Conservation (phyloP, 2,797 vertebrate genomes). For the Coregonus ussuriensis region DNA sequence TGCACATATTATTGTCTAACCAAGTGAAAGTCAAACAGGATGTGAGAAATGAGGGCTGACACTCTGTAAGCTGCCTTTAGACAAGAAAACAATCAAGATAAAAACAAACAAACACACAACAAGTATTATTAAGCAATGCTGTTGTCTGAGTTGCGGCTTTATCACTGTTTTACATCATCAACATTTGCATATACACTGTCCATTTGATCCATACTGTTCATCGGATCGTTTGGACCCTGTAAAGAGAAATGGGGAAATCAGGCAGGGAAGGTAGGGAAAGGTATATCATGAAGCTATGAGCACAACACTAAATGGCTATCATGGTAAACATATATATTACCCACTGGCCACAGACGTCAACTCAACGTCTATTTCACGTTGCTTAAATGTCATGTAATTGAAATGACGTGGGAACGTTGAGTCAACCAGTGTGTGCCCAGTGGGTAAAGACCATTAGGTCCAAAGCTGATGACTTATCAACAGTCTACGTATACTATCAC, state of each 20-base stretch:
- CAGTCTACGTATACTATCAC: too few species aligned
- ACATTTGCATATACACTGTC: conserved; percentile 1
- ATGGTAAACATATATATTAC: too few species aligned
- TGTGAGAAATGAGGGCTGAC: not conserved
- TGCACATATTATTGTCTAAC: not conserved
- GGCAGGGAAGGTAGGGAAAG: not conserved
- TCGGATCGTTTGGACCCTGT: not conserved
- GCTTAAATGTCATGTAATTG: too few species aligned
- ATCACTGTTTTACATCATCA: not conserved
- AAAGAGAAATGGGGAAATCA: not conserved
- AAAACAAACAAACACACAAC: not conserved
- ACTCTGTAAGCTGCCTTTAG: not conserved
- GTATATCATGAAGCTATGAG: not conserved
- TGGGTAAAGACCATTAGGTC: too few species aligned
- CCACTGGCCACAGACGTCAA: too few species aligned
- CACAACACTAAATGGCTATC: not conserved
- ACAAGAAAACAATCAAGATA: not conserved
- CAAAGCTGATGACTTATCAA: too few species aligned
- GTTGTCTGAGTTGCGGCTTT: not conserved
- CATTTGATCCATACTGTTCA: not conserved
- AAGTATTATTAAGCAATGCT: not conserved
- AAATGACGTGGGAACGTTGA: too few species aligned
- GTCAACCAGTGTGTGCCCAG: too few species aligned
- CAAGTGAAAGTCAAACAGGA: not conserved
- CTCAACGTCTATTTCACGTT: too few species aligned